phyloP scores from a whole-genome alignment of 2,888 invertebrate species.

The Brassicogethes aeneus region DNA sequence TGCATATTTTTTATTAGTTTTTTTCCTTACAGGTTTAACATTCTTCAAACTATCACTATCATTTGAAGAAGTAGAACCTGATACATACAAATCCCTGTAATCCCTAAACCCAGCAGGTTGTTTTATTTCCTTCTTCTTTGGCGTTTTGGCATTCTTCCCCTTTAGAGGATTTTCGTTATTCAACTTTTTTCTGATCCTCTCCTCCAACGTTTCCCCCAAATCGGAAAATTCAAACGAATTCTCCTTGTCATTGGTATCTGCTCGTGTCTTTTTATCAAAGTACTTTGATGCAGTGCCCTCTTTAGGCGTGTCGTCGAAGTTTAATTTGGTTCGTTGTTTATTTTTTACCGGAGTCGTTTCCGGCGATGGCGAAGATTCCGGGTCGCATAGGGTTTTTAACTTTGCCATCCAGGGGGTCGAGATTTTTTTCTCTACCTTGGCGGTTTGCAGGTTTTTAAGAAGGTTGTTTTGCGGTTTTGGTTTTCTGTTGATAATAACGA shows the following conservation, averaged over 20 bases:
- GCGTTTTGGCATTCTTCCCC: neutral
- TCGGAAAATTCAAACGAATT: constrained; percentile 8
- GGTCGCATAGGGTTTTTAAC: constrained; percentile 28
- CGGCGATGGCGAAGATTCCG: no score
- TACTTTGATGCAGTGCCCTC: constrained; percentile 6
- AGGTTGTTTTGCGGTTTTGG: constrained; percentile 19
- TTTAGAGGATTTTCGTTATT: neutral
- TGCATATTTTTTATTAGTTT: constrained; percentile 3
- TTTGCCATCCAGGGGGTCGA: constrained; percentile 24
- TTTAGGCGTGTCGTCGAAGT: constrained; percentile 15
- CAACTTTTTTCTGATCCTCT: neutral
- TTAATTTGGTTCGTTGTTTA: constrained; percentile 12
- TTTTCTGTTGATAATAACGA: constrained; percentile 15
- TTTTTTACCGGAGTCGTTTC: no score
- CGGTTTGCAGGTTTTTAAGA: constrained; percentile 20
- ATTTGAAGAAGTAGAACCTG: neutral
- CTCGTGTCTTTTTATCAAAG: neutral
- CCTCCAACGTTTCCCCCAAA: constrained; percentile 2
- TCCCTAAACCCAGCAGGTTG: constrained; percentile 10
- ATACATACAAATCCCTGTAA: constrained; percentile 2
- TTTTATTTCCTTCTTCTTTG: constrained; percentile 4
- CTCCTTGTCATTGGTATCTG: constrained; percentile 8
- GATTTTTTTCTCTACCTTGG: constrained; percentile 15
- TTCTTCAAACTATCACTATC: neutral
- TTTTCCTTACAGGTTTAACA: neutral